Conservation (phyloP, 2,797 vertebrate genomes). For the Sebastiscus albofasciatus region DNA sequence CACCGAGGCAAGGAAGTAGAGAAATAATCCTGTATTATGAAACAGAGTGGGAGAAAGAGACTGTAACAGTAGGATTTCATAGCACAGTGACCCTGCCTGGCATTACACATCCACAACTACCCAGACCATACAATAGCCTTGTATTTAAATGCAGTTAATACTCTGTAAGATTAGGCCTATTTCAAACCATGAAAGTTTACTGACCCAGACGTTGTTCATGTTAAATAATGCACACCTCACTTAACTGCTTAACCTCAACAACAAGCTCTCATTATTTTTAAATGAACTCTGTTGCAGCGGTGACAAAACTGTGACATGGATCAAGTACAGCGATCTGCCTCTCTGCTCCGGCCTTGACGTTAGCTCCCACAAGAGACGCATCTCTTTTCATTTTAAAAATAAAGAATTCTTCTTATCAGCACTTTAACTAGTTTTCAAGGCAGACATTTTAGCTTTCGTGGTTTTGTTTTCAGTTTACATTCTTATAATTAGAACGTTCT, state of each 20-base stretch:
- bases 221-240: conserved; percentile 64
- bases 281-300: conserved; percentile 74
- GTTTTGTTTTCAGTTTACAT: neutral
- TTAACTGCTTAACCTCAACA: conserved; percentile 47
- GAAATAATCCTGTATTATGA: neutral
- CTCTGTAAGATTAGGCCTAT: neutral
- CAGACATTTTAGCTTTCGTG: neutral
- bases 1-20: conserved; percentile 24
- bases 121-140: neutral
- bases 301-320: conserved; percentile 69
- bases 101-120: conserved; percentile 4
- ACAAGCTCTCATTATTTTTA: conserved; percentile 81
- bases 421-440: neutral
- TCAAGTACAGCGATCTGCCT: neutral
- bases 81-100: neutral
- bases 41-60: neutral
- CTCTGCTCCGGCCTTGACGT: conserved; percentile 4
- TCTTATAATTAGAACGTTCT: neutral
- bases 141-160: conserved; percentile 4
- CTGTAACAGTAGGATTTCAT: neutral
- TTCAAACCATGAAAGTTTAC: conserved; percentile 12
- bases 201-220: conserved; percentile 14
- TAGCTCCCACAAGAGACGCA: neutral
- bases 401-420: neutral
- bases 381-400: neutral